These are phyloP conservation scores for Catharus minimus DNA, from an alignment of 2,113 vertebrate genomes.

Conservation along the genomic window DNA sequence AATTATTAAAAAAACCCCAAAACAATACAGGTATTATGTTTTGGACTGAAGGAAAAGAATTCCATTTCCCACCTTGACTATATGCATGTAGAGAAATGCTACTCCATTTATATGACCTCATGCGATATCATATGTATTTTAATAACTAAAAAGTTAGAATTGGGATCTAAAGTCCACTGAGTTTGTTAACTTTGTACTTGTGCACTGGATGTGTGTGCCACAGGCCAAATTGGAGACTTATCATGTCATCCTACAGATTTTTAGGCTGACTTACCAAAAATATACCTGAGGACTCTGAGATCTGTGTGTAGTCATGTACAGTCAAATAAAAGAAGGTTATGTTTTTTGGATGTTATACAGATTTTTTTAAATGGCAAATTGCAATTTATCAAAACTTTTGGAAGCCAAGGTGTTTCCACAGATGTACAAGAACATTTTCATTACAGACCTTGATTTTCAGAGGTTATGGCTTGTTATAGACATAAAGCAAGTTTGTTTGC, in stretches of 20 bases:
- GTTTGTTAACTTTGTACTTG: background rate
- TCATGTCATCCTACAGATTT: accelerated
- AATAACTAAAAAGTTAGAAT: background rate
- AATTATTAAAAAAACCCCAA: background rate
- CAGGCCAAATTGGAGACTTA: background rate
- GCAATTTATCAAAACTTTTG: background rate
- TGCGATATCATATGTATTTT: background rate
- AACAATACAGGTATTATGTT: background rate
- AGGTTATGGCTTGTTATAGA: background rate
- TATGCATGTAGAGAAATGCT: background rate
- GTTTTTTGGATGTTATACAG: background rate
- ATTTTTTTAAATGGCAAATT: background rate
- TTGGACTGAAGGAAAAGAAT: background rate
- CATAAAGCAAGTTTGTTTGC: background rate
- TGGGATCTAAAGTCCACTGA: background rate
- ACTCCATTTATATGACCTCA: background rate
- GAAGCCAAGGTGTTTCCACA: background rate
- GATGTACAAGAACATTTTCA: accelerated
- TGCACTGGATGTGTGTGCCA: background rate
- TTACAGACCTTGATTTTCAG: background rate
- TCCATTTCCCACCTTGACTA: background rate
- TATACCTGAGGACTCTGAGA: background rate
- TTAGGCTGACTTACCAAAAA: background rate
- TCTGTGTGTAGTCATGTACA: background rate
- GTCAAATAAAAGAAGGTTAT: background rate